Conservation (phyloP, 2,888 invertebrate species). For the Pristionchus fissidentatus region DNA sequence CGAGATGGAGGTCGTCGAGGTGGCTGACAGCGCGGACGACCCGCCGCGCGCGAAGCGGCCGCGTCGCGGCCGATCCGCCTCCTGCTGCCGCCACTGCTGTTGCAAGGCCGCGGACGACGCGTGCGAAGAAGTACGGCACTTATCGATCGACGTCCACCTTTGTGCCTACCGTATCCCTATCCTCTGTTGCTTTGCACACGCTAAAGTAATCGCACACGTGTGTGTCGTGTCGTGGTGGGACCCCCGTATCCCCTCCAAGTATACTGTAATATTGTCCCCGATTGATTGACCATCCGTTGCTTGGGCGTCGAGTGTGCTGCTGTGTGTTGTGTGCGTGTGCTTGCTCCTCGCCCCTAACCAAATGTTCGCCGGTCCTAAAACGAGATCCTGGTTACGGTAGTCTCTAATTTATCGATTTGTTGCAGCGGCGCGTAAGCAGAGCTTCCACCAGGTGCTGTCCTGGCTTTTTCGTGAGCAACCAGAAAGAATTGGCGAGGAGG, state of each 20-base stretch:
- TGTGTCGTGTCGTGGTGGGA: background rate
- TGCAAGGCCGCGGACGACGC: background rate
- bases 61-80: background rate
- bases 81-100: conserved; percentile 23
- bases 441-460: conserved; percentile 71
- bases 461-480: conserved; percentile 72
- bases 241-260: background rate
- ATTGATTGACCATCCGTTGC: conserved; percentile 33
- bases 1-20: background rate
- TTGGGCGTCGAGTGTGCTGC: conserved; percentile 1
- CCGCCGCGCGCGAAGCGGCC: background rate
- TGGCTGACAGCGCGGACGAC: background rate
- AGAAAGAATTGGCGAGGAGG: conserved; percentile 13
- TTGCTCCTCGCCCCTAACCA: background rate
- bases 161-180: conserved; percentile 15
- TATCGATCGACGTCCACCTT: background rate
- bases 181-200: conserved; percentile 10
- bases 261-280: background rate
- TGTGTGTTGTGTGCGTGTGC: background rate
- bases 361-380: background rate
- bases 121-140: background rate
- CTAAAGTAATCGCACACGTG: conserved; percentile 1
- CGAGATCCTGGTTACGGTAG: background rate
- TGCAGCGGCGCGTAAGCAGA: conserved; percentile 64
- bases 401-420: conserved; percentile 15